Evolutionary conservation across 1,140 invertebrate species (phyloP).

Genomic region (Eufriesea mexicana): DNA sequence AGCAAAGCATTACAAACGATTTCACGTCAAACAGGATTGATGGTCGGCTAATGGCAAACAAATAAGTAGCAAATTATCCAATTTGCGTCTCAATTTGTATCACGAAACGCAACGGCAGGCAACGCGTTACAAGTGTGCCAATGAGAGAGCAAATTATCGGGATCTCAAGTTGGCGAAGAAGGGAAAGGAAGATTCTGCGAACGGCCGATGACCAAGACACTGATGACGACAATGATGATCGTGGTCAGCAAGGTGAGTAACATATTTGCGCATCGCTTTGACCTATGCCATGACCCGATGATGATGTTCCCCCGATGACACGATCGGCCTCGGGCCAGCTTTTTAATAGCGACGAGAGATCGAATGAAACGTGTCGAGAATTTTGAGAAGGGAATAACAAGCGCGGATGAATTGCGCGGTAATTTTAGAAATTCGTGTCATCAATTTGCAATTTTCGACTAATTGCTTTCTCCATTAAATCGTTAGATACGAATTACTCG

Average conservation of each 20-base stretch:
- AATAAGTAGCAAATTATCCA: background rate
- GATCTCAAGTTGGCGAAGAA: background rate
- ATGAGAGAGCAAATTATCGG: background rate
- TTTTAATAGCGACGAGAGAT: constrained; percentile 16
- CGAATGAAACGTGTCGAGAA: background rate
- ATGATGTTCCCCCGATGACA: constrained; percentile 44
- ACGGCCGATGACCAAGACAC: constrained; percentile 36
- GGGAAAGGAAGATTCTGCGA: background rate
- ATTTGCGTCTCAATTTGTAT: background rate
- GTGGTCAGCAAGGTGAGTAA: constrained; percentile 35
- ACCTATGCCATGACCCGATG: constrained; percentile 33
- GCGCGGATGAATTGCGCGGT: too few relatives aligned
- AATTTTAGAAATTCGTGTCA: too few relatives aligned
- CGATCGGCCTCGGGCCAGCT: constrained; percentile 29
- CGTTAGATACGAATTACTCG: too few relatives aligned
- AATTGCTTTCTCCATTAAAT: too few relatives aligned
- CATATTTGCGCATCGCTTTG: constrained; percentile 39
- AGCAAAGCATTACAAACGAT: background rate
- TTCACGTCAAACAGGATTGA: background rate
- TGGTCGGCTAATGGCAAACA: background rate
- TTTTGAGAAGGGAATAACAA: background rate
- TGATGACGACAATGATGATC: constrained; percentile 28
- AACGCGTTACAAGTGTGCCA: background rate
- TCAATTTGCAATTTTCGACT: too few relatives aligned
- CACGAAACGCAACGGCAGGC: too few relatives aligned